These are phyloP conservation scores for Albula goreensis DNA, from an alignment of 2,113 vertebrate genomes.

Conservation along the genomic window DNA sequence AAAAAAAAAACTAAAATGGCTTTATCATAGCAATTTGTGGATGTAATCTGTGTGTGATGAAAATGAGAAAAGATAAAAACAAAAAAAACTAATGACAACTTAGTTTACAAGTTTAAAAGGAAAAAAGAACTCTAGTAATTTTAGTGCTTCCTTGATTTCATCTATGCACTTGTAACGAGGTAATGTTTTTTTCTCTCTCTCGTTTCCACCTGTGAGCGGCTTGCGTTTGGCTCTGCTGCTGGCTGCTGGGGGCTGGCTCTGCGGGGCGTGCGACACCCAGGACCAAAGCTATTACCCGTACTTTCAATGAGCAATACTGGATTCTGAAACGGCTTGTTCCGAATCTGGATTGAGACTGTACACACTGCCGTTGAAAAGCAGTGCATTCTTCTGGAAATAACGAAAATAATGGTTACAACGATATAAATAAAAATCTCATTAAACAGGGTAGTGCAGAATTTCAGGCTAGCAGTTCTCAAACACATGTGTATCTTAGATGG, in stretches of 20 bases:
- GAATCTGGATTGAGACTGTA: background rate
- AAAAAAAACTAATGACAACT: conserved; percentile 63
- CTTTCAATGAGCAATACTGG: background rate
- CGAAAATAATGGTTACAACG: background rate
- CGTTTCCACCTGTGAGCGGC: conserved; percentile 41
- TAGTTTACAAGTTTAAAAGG: conserved; percentile 76
- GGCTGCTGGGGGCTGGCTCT: conserved; percentile 42
- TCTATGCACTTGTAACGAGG: conserved; percentile 97
- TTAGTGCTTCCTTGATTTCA: conserved; percentile 98
- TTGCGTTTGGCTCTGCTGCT: conserved; percentile 50
- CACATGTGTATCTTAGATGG: background rate
- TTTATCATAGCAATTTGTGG: conserved; percentile 70
- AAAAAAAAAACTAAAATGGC: conserved; percentile 51
- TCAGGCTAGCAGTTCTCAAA: background rate
- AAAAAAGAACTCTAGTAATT: conserved; percentile 68
- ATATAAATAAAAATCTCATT: background rate
- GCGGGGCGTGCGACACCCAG: background rate
- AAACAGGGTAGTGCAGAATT: background rate
- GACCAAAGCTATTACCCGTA: background rate
- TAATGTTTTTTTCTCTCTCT: conserved; percentile 59
- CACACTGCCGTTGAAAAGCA: background rate
- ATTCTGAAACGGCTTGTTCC: background rate
- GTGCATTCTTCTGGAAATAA: background rate
- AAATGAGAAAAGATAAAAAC: conserved; percentile 58
- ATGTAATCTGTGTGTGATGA: conserved; percentile 62